phyloP scores from a whole-genome alignment of 2,888 invertebrate genomes.

The Melanargia galathea region DNA sequence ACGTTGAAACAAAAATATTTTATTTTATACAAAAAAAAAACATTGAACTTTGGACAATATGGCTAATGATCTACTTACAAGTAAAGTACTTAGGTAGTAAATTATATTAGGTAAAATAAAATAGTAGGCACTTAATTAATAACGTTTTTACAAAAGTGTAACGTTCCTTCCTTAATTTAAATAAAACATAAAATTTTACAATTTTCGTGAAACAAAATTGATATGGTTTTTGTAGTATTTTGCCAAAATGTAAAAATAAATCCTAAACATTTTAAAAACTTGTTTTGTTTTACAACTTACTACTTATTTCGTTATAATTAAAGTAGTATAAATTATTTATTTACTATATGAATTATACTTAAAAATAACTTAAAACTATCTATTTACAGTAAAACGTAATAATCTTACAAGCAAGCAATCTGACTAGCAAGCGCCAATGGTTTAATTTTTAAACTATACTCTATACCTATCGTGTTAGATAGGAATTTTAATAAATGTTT shows the following conservation, averaged over 20 bases:
- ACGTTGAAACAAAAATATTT: conserved; percentile 36
- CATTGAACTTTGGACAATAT: conserved; percentile 18
- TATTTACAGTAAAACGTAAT: conserved; percentile 1
- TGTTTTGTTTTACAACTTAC: neutral
- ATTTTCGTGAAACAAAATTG: neutral
- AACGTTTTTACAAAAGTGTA: neutral
- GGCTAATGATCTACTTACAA: neutral
- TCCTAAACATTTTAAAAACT: neutral
- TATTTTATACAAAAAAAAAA: conserved; percentile 29
- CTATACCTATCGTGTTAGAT: no score
- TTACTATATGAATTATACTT: neutral
- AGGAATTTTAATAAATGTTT: neutral
- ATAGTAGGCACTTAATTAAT: neutral
- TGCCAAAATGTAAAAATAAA: neutral
- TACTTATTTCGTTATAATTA: neutral
- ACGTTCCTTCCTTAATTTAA: neutral
- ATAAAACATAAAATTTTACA: no score
- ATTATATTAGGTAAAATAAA: conserved; percentile 2
- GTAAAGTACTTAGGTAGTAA: neutral
- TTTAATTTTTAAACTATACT: neutral
- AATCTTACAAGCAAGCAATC: neutral
- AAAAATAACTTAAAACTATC: neutral
- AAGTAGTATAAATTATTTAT: neutral
- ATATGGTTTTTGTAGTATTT: neutral
- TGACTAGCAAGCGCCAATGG: conserved; percentile 18